Evolutionary conservation across 2,797 vertebrate genomes (phyloP), one percentile per base, ranked within the genome.

Genomic region (Knipowitschia caucasica): DNA sequence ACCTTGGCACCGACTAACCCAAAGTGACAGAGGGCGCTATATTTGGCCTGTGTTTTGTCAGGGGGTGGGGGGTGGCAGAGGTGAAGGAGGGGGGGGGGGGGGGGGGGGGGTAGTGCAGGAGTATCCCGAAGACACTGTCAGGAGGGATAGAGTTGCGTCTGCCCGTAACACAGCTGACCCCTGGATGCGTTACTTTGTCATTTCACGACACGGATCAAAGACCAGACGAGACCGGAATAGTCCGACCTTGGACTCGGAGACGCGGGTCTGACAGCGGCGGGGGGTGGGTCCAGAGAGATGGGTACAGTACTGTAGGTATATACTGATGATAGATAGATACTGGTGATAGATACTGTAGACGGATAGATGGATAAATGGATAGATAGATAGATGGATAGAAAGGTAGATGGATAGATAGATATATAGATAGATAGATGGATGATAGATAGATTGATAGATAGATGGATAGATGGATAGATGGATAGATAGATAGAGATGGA

Each of bases 121-220:
- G 91, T 94, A 91, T 97, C 94, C 94, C 77, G 90, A 92, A 97
- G 94, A 94, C 92, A 93, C 91, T 95, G 94, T 97, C 94, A 96
- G 86, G 84, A 87, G 74, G 88, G 92, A 95, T 95, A 94, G 93
- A 94, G 94, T 93, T 94, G 89, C 90, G 86, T 78, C 81, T 92
- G 93, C 92, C 92, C 91, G 92, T 94, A 94, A 93, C 92, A 87
- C 93, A 94, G 92, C 92, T 93, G 94, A 92, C 93, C 92, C 74
- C 77, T 78, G 90, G 87, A 91, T 89, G 90, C 77, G 89, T 91
- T 94, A 94, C 93, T 92, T 95, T 97, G 95, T 98, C 95, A 95
- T 94, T 89, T 92, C 90, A 89, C 84, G 80, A 90, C 92, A 95
- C 70, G 80, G 89, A 93, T 94, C 92, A 92, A 62, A 91, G 90